A percentile compares a stretch with the other conserved stretches of the same genome.
Conservation (phyloP, 2,797 vertebrate genomes). For the Dromococcyx pavoninus region DNA sequence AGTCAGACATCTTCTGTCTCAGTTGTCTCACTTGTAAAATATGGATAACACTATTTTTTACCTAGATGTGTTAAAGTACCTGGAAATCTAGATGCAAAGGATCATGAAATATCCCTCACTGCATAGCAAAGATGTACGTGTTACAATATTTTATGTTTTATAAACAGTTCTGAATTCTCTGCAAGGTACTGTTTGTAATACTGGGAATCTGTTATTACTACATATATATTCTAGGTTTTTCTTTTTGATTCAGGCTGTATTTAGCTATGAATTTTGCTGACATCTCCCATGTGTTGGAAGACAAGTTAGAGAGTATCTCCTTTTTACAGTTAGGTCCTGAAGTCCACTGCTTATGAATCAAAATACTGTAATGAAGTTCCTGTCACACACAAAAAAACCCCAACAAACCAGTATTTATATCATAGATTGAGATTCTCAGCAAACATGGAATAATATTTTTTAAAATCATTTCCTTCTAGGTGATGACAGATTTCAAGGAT, state of each 20-base stretch:
- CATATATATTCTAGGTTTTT: neutral
- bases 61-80: neutral
- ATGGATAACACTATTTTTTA: neutral
- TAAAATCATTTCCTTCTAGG: neutral
- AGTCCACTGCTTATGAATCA: neutral
- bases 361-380: neutral
- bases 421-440: neutral
- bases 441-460: neutral
- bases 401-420: neutral
- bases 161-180: neutral
- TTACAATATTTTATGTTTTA: neutral
- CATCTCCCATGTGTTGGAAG: neutral
- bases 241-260: rapidly evolving
- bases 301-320: neutral
- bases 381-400: neutral
- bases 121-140: neutral
- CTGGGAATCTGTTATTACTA: neutral
- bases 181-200: neutral
- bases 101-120: neutral
- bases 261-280: neutral
- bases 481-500: neutral
- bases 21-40: neutral
- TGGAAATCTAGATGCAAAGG: neutral
- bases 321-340: neutral
- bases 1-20: neutral